Evolutionary conservation across 2,888 invertebrate species (phyloP).

Genomic region (Nomada hirtipes): DNA sequence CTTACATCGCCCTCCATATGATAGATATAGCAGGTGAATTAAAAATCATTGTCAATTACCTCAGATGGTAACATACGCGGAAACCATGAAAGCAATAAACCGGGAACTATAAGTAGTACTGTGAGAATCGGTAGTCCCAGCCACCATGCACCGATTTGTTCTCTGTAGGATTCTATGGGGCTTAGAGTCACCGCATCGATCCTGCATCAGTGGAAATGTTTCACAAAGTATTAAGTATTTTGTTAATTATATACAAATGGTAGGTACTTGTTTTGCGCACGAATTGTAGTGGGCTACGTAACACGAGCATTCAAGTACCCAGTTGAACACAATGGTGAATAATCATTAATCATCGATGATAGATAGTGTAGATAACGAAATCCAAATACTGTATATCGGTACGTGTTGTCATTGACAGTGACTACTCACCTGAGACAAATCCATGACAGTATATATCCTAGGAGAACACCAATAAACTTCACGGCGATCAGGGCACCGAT

Average conservation of each 20-base stretch:
- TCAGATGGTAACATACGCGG: constrained; percentile 85
- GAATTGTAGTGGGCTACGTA: neutral
- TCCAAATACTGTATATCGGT: no score
- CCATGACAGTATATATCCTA: constrained; percentile 80
- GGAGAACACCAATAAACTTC: constrained; percentile 75
- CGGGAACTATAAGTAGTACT: constrained; percentile 84
- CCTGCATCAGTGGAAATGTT: constrained; percentile 56
- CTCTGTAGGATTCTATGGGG: constrained; percentile 74
- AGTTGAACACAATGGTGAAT: no score
- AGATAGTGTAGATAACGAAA: no score
- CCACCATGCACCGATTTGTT: constrained; percentile 83
- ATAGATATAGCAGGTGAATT: neutral
- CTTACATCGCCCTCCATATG: no score
- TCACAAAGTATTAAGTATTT: constrained; percentile 7
- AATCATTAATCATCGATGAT: no score
- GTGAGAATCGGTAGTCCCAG: constrained; percentile 86
- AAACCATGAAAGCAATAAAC: constrained; percentile 85
- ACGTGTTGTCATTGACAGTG: no score
- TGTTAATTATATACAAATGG: neutral
- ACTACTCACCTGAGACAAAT: constrained; percentile 75
- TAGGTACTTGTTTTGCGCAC: neutral
- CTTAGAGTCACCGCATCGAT: constrained; percentile 76
- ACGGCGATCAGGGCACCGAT: constrained; percentile 75
- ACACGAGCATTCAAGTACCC: neutral
- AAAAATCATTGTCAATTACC: constrained; percentile 64